Evolutionary conservation across 2,888 invertebrate genomes (phyloP), one percentile per base, ranked within the genome.

Genomic region (Aethes cnicana): DNA sequence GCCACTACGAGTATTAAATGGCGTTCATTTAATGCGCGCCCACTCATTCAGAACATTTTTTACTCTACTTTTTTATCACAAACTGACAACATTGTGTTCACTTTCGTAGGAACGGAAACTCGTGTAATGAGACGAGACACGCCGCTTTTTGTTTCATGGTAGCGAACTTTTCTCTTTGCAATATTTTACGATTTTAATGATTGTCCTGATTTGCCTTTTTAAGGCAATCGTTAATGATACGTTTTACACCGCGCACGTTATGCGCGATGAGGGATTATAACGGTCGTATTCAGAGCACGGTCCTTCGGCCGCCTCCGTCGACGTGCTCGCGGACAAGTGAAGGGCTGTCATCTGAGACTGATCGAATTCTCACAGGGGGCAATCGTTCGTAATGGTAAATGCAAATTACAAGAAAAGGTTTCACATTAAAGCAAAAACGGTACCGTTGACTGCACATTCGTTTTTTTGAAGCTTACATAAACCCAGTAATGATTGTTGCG

Each of bases 191-290:
- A 81, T 75, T 84, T 85, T 85, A 86, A 85, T 86, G 81, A 87
- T 82, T 83, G 87, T 81, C 83, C 85, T 75, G 80, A 79, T 84
- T 86, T 76, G 74, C 82, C 87, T 86, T 87, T 85, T 86, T 82
- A 87, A 82, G 87, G 88, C 72, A 73, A 77, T 83, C 84, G 77
- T 84, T 88, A 88, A 89, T 86, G 85, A 88, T 84, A 83, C 81
- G 77, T 85, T 84, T 86, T 87, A 80, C 82, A 80, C 84, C 76
- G 74, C 73, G 79, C 79, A 75, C 79, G 82, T 76, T 78, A 76
- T 73, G 72, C 74, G 74, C 73, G 83, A 82, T 81, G 87, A 81
- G 80, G 84, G 83, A 84, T 85, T 84, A 81, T 85, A 85, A 82
- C 85, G 85, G 84, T 75, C 64, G 58, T 71, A 72, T 80, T 80